These are phyloP conservation scores for Ooceraea biroi DNA, from an alignment of 1,140 invertebrate species.

Conservation along the genomic window DNA sequence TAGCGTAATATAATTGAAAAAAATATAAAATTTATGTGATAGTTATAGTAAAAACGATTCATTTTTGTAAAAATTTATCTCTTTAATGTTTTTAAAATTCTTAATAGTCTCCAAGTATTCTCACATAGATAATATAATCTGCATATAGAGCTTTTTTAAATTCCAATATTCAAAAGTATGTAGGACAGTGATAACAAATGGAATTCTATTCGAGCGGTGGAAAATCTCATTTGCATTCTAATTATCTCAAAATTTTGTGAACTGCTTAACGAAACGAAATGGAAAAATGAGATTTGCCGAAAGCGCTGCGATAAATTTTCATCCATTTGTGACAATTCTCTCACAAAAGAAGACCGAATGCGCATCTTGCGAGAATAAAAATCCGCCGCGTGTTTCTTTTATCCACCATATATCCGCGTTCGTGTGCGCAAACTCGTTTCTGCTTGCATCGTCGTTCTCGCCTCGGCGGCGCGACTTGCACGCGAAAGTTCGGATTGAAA, in stretches of 20 bases:
- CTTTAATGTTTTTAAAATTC: constrained; percentile 4
- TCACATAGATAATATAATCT: not conserved
- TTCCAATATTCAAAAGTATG: constrained; percentile 17
- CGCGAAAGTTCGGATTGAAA: constrained; percentile 80
- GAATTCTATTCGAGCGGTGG: not conserved
- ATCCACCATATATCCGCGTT: not conserved
- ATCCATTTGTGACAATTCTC: constrained; percentile 18
- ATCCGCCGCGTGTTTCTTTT: constrained; percentile 26
- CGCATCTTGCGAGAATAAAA: not conserved
- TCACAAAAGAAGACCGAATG: constrained; percentile 3
- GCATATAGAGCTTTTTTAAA: not conserved
- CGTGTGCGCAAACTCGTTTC: constrained; percentile 47
- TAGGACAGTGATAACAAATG: not conserved
- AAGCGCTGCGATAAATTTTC: constrained; percentile 25
- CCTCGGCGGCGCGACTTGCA: constrained; percentile 51
- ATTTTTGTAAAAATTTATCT: not conserved
- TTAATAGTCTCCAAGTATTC: not conserved
- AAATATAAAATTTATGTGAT: not conserved
- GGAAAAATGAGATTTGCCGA: constrained; percentile 5
- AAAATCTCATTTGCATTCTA: constrained; percentile 28
- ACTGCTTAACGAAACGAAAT: not conserved
- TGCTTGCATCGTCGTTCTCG: constrained; percentile 38
- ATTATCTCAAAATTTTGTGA: constrained; percentile 18
- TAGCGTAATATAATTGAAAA: too few relatives aligned
- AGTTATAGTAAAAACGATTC: not conserved